phyloP scores from a whole-genome alignment of 1,140 invertebrate species.

The Dryas iulia region DNA sequence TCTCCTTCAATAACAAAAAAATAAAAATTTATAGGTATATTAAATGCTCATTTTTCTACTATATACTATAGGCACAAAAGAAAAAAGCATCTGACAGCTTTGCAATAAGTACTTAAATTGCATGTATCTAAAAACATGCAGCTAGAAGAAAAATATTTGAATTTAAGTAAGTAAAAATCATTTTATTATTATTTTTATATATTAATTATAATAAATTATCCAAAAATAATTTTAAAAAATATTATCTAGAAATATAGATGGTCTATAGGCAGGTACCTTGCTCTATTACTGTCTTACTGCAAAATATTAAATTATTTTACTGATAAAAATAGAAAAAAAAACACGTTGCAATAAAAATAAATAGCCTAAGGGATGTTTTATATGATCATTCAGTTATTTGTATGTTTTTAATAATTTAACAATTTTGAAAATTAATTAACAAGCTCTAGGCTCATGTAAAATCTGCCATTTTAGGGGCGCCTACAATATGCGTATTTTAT shows the following conservation, averaged over 20 bases:
- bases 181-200: neutral
- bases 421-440: neutral
- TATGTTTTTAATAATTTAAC: neutral
- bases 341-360: neutral
- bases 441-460: neutral
- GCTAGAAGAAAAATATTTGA: neutral
- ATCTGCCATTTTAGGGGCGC: slow-evolving; percentile 26
- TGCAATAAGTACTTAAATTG: neutral
- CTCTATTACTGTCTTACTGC: neutral
- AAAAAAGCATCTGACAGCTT: neutral
- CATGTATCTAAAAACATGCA: neutral
- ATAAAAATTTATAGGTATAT: neutral
- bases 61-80: neutral
- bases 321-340: neutral
- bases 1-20: too few relatives aligned
- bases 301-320: neutral
- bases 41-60: neutral
- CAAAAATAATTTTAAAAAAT: neutral
- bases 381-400: neutral
- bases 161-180: neutral
- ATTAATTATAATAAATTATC: neutral
- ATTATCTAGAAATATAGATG: neutral
- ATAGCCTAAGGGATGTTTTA: neutral
- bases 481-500: slow-evolving; percentile 48
- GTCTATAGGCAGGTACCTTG: neutral